A percentile compares a stretch with the other conserved stretches of the same genome.
Evolutionary conservation across 2,797 vertebrate genomes (phyloP).

Genomic region (Malacoctenus gilli): DNA sequence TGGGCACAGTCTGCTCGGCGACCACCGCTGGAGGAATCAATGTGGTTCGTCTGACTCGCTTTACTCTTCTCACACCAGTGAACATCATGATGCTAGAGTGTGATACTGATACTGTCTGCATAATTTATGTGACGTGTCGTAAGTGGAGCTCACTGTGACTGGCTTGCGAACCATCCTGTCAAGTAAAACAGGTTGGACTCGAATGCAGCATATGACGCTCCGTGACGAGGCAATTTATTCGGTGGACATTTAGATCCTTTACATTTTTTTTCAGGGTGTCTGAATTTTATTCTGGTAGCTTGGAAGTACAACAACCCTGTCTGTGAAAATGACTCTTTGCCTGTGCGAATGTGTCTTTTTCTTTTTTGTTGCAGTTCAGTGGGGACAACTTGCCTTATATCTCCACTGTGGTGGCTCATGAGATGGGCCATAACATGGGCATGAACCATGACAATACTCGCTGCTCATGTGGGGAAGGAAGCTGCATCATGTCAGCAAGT

Average conservation of each 20-base stretch:
- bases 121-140: slow-evolving; percentile 58
- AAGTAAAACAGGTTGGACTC: slow-evolving; percentile 46
- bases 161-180: slow-evolving; percentile 1
- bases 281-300: no score
- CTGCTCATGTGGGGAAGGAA: slow-evolving; percentile 59
- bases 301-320: no score
- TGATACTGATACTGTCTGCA: slow-evolving; percentile 61
- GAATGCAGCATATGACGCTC: not conserved
- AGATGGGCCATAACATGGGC: slow-evolving; percentile 90
- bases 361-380: slow-evolving; percentile 66
- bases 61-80: slow-evolving; percentile 36
- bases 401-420: slow-evolving; percentile 87
- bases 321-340: no score
- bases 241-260: no score
- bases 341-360: no score
- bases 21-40: slow-evolving; percentile 83
- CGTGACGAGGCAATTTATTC: slow-evolving; percentile 11
- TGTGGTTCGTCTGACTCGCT: slow-evolving; percentile 79
- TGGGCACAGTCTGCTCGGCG: slow-evolving; percentile 83
- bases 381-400: slow-evolving; percentile 30
- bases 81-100: slow-evolving; percentile 10
- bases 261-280: no score
- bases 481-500: slow-evolving; percentile 82
- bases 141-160: slow-evolving; percentile 15
- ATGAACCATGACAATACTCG: slow-evolving; percentile 81